Base-by-base conservation (phyloP, 2,113 vertebrate species). In the Actinemys pallida region DNA sequence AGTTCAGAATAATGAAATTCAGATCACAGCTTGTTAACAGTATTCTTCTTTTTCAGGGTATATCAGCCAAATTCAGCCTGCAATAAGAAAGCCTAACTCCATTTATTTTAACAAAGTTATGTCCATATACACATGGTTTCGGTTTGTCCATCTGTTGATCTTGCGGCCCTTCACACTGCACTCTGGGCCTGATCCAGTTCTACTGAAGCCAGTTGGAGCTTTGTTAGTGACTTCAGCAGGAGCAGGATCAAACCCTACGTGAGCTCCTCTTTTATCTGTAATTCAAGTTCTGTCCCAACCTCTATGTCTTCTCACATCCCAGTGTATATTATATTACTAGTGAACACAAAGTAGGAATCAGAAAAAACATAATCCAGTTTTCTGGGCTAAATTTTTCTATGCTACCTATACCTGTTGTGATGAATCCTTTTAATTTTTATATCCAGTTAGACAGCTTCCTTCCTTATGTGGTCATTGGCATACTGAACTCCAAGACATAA, bases 361-460 rank as follows among this genome's bases (percentile, higher is more conserved):
- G 69, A 49, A 92, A 87, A 91, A 95, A 22, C 0, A 1, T 13
- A 78, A 54, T 82, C 86, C 22, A 10, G 4, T 85, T 14, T 53
- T 92, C 35, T 93, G 50, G 92, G 56, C 39, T 62, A n/a, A 20
- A 1, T 49, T 47, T 82, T 95, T 94, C 22, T 80, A 19, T 79
- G n/a, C 35, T 83, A 86, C 31, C 0, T 47, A 88, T 65, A 24
- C n/a, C 20, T 90, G 24, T 81, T 59, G 25, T 65, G 85, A 78
- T 49, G 52, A 87, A 49, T 52, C 27, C 22, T 95, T 88, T 53
- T 72, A 69, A 88, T 90, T 86, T 79, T 5, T 16, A 1, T 72
- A 87, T 86, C 85, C 53, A 92, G 20, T 9, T 65, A 89, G 14
- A 29, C 17, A 93, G 92, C 89, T 95, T 94, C 82, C 42, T 91